Evolutionary conservation across 2,797 vertebrate genomes (phyloP), one percentile per base, ranked within the genome.

Genomic region (Peromyscus melanophrys): DNA sequence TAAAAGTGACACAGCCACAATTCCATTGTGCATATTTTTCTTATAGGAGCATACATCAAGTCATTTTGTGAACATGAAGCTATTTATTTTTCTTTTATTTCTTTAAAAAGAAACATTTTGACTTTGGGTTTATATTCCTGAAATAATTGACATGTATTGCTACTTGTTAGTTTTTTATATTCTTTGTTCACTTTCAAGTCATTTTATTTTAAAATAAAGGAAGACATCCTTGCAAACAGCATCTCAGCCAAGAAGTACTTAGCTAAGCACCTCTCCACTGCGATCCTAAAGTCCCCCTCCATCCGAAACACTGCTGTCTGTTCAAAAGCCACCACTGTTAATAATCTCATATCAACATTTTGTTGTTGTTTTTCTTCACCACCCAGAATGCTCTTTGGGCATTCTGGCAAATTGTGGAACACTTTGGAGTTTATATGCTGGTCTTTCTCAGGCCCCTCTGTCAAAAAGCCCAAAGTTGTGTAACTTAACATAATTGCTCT

Each of bases 141-240:
- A 89, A 90, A 88, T 95, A 88, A 80, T 43, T 69, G 80, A 57
- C 25, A 86, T 16, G 17, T 57, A 85, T 65, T 96, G 85, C 76
- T 86, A 69, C 89, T 92, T 82, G 43, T 46, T 95, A 81, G 13
- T 25, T 82, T 52, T 93, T 92, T 93, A 57, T 57, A 67, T 85
- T 89, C 10, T 71, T 71, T 92, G 37, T 65, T 78, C 6, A 80
- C 31, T 67, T 46, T 77, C 77, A 95, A 88, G 63, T 71, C 25
- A 63, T 92, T 83, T 84, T 57, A 82, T 93, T 37, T 73, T 86
- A 96, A 90, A 75, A 59, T 46, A 91, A 86, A 92, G 55, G n/a
- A 14, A 34, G 19, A 6, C 3, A 43, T 21, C 13, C 31, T 83
- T 65, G 14, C 17, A 81, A 27, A 6, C 0, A 87, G 40, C 7